phyloP scores from a whole-genome alignment of 2,113 vertebrate genomes.

The Halcyon senegalensis region DNA sequence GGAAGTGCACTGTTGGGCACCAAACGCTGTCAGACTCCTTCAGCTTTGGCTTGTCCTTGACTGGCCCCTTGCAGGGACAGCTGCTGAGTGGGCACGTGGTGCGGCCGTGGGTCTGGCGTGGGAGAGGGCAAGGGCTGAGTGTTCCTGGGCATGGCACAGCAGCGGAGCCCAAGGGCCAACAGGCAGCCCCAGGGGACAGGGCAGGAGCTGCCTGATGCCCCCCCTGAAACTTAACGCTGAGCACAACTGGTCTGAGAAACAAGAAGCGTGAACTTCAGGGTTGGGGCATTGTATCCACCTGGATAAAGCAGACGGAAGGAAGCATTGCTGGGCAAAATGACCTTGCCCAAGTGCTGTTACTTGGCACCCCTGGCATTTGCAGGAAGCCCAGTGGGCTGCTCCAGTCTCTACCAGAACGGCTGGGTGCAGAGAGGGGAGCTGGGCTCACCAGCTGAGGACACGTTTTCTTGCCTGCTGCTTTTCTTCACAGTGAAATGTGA shows the following conservation, averaged over 20 bases:
- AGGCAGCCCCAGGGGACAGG: too few species aligned
- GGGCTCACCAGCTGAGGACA: background rate
- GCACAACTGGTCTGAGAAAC: background rate
- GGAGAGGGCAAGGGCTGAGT: too few species aligned
- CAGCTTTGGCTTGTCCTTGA: background rate
- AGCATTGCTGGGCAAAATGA: background rate
- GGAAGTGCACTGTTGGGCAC: background rate
- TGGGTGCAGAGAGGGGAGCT: background rate
- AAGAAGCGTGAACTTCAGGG: background rate
- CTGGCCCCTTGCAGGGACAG: background rate
- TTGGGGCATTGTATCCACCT: background rate
- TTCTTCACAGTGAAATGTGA: background rate
- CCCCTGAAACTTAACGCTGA: background rate
- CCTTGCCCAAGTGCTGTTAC: background rate
- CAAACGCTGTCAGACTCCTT: accelerated
- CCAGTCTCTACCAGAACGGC: background rate
- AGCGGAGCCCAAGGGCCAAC: background rate
- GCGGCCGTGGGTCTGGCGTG: too few species aligned
- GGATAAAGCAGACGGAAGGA: background rate
- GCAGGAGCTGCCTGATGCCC: background rate
- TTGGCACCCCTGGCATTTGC: background rate
- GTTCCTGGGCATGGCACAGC: too few species aligned
- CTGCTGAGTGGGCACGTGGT: accelerated
- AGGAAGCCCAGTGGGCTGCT: background rate
- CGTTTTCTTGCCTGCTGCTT: background rate